Base-by-base conservation (phyloP, 2,113 vertebrate species). In the Zosterops hypoxanthus region DNA sequence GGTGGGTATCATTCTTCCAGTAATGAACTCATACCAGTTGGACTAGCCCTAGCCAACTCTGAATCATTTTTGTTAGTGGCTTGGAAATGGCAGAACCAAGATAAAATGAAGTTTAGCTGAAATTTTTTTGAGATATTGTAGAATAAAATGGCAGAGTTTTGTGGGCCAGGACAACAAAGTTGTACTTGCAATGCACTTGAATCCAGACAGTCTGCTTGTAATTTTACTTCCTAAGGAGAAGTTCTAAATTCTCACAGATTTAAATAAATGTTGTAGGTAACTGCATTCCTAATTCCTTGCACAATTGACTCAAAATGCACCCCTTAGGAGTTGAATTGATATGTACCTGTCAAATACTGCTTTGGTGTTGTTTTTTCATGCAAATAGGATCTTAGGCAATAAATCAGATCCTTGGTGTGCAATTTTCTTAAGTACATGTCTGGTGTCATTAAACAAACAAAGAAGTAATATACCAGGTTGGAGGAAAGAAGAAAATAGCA, bases 401-500 rank as follows among this genome's bases (percentile, higher is more conserved):
- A 94, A 94, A 93, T 94, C 86, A 79, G 63, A 55, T 94, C 79
- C 61, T 95, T 57, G 55, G 73, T 94, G 86, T 91, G 68, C 82
- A 91, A 56, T 96, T 97, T 97, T 64, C 90, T 61, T 70, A 95
- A 82, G 71, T 94, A 76, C n/a, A 64, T 79, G 34, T 86, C 69
- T 96, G 39, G 78, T 94, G 59, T 93, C 79, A 95, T 91, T 94
- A 93, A 97, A 82, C 57, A 97, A 97, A 95, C 23, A 95, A 72
- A 92, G 66, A 81, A 92, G 69, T 72, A 94, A 91, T 78, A 82
- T 21, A 73, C 16, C 79, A 94, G 44, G 28, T 70, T 95, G 73
- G 68, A 89, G 42, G 29, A 96, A 96, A 80, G 71, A 90, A 82
- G 14, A 36, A 63, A 90, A 86, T 91, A 95, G 21, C 39, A 68